phyloP scores from a whole-genome alignment of 2,888 invertebrate species.

The Rambutsinella grinnellia region DNA sequence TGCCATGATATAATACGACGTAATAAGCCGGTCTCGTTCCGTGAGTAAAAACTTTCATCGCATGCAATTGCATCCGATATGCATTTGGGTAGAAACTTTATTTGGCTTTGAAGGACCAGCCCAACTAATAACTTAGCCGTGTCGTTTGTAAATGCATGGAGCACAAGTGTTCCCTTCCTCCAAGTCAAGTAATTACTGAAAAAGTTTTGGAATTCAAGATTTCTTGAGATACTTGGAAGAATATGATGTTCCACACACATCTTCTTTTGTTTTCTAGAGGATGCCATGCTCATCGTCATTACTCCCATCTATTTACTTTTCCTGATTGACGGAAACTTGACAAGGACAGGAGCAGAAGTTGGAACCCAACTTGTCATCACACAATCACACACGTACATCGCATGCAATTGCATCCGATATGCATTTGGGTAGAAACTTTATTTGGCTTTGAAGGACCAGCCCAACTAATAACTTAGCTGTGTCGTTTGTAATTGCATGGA shows the following conservation, averaged over 20 bases:
- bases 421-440: neutral
- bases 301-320: no score
- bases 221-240: constrained; percentile 2
- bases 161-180: neutral
- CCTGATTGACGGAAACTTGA: no score
- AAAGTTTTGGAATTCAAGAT: constrained; percentile 28
- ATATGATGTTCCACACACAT: constrained; percentile 6
- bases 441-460: constrained; percentile 7
- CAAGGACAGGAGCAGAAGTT: no score
- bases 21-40: constrained; percentile 19
- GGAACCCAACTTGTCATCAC: neutral
- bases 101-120: constrained; percentile 7
- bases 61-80: constrained; percentile 2
- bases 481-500: no score
- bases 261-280: neutral
- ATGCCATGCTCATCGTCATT: neutral
- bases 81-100: neutral
- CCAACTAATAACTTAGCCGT: neutral
- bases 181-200: constrained; percentile 26
- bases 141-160: no score
- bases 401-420: neutral
- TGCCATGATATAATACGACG: constrained; percentile 20
- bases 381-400: neutral
- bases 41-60: neutral
- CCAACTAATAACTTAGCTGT: neutral